Evolutionary conservation across 2,113 vertebrate species (phyloP), one percentile per base, ranked within the genome.

Genomic region (Atractosteus spatula): DNA sequence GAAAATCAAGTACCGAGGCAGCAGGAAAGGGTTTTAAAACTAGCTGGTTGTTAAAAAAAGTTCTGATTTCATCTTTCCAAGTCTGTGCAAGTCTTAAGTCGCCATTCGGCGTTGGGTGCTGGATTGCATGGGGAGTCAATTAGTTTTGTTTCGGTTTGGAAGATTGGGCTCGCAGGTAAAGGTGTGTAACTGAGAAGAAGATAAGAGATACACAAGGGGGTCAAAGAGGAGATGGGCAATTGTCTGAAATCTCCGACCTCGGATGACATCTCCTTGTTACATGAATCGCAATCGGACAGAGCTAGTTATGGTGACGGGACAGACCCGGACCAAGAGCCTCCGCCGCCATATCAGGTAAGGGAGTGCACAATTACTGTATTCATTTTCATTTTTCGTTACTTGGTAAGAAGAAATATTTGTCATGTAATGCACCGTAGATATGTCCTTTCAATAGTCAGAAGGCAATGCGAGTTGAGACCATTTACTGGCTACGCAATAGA

Each of bases 161-260:
- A 68, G 67, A 71, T 54, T 69, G 6, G 7, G 51, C 13, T 47
- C 62, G 61, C 45, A 65, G 42, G 57, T 8, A 29, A 43, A 45
- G 62, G 61, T 62, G 29, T 57, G 62, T 64, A 64, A 67, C 14
- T 17, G 75, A 72, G 62, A 74, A 59, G 57, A 59, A 16, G 74
- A 79, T 76, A 64, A 42, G 42, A 66, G 56, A 66, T 63, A 72
- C 65, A 72, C 13, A 73, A 41, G 62, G 57, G 69, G 80, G 85
- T 79, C 71, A 62, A 79, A 70, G 63, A 66, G 87, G 92, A 94
- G 85, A 97, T 97, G 96, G 96, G 96, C 85, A 98, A 97, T 87
- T 98, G 96, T 89, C 85, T 98, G 80, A 97, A 97, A 85, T 96
- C 96, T 83, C 96, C 95, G 73, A 97, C 96, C 78, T 97, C 96